A percentile compares a stretch with the other conserved stretches of the same genome.
Conservation (phyloP, 2,797 vertebrate species). For the Crocodylus rhombifer region DNA sequence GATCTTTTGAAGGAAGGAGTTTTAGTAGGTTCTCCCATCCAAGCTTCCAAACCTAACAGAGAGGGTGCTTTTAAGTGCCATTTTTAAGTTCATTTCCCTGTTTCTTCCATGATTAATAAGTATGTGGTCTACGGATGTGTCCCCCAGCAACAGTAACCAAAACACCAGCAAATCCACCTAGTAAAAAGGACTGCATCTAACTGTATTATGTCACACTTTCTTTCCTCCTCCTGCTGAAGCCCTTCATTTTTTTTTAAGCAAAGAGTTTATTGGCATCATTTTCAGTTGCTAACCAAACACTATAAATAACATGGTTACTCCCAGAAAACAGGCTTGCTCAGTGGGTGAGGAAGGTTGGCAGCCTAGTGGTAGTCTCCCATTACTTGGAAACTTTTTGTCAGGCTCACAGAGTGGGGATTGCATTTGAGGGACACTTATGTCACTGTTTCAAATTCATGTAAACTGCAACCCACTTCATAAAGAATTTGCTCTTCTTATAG, state of each 20-base stretch:
- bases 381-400: background rate
- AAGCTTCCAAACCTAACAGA: background rate
- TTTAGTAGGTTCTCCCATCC: background rate
- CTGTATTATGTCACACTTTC: background rate
- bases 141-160: conserved; percentile 17
- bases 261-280: background rate
- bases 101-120: background rate
- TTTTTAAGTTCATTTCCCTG: background rate
- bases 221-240: conserved; percentile 29
- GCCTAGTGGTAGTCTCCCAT: background rate
- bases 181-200: background rate
- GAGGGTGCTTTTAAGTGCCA: background rate
- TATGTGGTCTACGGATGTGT: background rate
- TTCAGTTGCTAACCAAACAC: conserved; percentile 32
- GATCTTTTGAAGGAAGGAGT: background rate
- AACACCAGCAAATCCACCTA: background rate
- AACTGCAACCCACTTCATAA: background rate
- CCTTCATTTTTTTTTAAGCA: conserved; percentile 18
- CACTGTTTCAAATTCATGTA: background rate
- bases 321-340: accelerated
- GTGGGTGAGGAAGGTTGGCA: background rate
- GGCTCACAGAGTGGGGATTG: accelerated
- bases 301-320: background rate
- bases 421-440: background rate
- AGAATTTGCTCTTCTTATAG: background rate